Evolutionary conservation across 2,888 invertebrate species (phyloP), one percentile per base, ranked within the genome.

Genomic region (Hedya salicella): DNA sequence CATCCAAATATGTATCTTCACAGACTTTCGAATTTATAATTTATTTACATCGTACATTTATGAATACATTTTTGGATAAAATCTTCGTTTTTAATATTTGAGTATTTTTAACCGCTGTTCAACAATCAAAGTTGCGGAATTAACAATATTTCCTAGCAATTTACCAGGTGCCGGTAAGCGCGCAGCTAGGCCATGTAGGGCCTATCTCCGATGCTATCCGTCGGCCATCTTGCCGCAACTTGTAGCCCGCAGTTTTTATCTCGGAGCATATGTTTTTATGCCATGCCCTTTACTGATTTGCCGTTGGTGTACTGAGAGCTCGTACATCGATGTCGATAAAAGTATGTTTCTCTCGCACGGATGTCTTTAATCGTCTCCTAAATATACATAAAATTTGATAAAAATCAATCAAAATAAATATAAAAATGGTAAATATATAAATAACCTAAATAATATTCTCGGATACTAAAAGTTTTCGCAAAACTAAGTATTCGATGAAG

Each of bases 201-300:
- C 36, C 59, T 63, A 56, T 60, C 48, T 60, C 16, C 19, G 60
- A 53, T 60, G 65, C 17, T 60, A 65, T 65, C 65, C 32, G 30
- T 19, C 50, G 46, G 19, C 50, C 39, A 60, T 66, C 65, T 52
- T 16, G 13, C 53, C 52, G n/a, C 36, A 65, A 65, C 64, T 59
- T 59, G 64, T 52, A 52, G 3, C 16, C 53, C 53, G 46, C 53
- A 59, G 25, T 60, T 60, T 60, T 65, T 65, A 65, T 66, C 32
- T 21, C 60, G 0, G 16, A 19, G 16, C 53, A 48, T 48, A 53
- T 60, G 49, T 60, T 53, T 65, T 66, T 59, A 17, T 53, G 46
- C 17, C 32, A 52, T 65, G 39, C 44, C 50, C 48, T 59, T 25
- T 17, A 13, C 25, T 53, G 64, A 19, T n/a, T 44, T 30, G 19